These are phyloP conservation scores for Cheilosia impressa DNA, from an alignment of 2,888 invertebrate species.

Conservation along the genomic window DNA sequence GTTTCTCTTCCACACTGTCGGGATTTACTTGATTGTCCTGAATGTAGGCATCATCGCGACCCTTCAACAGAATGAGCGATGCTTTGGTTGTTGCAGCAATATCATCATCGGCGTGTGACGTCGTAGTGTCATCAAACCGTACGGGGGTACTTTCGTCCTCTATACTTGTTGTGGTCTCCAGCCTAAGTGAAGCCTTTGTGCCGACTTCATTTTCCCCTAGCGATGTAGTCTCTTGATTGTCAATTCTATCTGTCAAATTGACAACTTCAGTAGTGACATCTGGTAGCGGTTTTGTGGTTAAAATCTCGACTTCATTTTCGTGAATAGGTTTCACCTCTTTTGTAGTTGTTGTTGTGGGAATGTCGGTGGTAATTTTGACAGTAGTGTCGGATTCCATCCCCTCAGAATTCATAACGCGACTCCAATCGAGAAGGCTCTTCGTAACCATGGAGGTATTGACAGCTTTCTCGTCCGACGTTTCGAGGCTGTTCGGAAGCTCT, in stretches of 20 bases:
- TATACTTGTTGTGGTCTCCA: constrained; percentile 32
- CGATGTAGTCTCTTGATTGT: constrained; percentile 18
- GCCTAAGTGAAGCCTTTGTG: constrained; percentile 13
- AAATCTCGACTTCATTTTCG: constrained; percentile 59
- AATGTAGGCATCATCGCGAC: constrained; percentile 36
- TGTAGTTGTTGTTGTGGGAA: constrained; percentile 36
- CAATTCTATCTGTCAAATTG: constrained; percentile 66
- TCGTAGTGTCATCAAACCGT: constrained; percentile 4
- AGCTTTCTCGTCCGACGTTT: constrained; percentile 61
- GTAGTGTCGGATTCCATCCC: constrained; percentile 54
- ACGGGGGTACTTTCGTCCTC: constrained; percentile 23
- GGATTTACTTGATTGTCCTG: constrained; percentile 77
- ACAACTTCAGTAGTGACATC: constrained; percentile 66
- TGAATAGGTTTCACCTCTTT: constrained; percentile 37
- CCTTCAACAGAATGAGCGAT: not conserved
- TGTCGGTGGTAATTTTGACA: constrained; percentile 63
- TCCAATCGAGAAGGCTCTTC: constrained; percentile 81
- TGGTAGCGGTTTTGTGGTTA: constrained; percentile 75
- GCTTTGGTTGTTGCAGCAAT: constrained; percentile 21
- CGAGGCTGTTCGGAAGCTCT: constrained; percentile 61
- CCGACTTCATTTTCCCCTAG: constrained; percentile 35
- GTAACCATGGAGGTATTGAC: constrained; percentile 56
- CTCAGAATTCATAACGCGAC: constrained; percentile 78
- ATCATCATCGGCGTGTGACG: constrained; percentile 28
- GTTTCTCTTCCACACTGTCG: constrained; percentile 40